These are phyloP conservation scores for Eumerus sabulonum DNA, from an alignment of 2,888 invertebrate genomes.

Conservation along the genomic window DNA sequence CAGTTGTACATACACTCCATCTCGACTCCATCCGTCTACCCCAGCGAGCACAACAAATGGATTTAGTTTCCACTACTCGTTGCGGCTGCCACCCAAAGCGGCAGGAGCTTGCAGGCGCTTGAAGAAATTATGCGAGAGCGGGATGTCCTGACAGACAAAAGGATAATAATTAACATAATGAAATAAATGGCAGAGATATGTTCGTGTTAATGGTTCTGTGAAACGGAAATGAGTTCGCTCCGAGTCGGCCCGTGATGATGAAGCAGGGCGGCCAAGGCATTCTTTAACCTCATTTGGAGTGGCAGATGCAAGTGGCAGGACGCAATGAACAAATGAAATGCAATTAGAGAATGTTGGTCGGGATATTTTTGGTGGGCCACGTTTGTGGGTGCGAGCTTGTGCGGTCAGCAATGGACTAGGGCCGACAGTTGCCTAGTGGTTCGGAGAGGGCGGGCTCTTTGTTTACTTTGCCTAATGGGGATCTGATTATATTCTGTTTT, in stretches of 20 bases:
- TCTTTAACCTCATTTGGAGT: conserved; percentile 44
- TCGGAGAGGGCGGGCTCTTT: neutral
- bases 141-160: conserved; percentile 59
- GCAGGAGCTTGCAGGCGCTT: conserved; percentile 28
- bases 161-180: conserved; percentile 66
- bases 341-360: conserved; percentile 40
- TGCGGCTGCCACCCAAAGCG: neutral
- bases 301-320: conserved; percentile 44
- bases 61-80: conserved; percentile 30
- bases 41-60: conserved; percentile 31
- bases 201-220: conserved; percentile 55
- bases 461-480: conserved; percentile 29
- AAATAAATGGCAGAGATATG: conserved; percentile 63
- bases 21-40: conserved; percentile 28
- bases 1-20: conserved; percentile 10
- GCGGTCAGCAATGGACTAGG: neutral
- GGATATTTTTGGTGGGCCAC: no score
- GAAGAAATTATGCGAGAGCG: conserved; percentile 45
- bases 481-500: conserved; percentile 11
- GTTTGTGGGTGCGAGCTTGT: neutral
- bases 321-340: conserved; percentile 38
- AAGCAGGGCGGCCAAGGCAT: conserved; percentile 19
- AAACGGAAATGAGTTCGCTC: conserved; percentile 54
- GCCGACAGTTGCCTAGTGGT: neutral
- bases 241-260: neutral